Percentiles rank a stretch among this genome's conserved stretches.
Conservation (phyloP, 2,888 invertebrate species). For the Cotesia congregata region DNA sequence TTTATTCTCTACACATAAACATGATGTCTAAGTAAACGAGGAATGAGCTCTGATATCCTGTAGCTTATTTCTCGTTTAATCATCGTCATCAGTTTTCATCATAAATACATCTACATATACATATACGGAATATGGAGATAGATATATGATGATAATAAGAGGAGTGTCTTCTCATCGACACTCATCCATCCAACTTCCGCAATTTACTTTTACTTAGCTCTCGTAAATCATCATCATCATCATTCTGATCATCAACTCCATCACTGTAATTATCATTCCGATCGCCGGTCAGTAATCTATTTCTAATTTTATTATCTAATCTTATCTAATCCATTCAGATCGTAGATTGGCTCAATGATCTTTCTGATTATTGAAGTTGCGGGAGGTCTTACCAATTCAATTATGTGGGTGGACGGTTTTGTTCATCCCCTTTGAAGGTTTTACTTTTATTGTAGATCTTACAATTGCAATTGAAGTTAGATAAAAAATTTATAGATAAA, state of each 20-base stretch:
- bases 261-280: not conserved
- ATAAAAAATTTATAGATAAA: too few species aligned
- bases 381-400: too few species aligned
- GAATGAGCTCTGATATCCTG: conserved; percentile 10
- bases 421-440: too few species aligned
- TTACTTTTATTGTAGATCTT: too few species aligned
- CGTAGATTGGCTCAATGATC: too few species aligned
- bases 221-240: conserved; percentile 10
- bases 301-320: not conserved
- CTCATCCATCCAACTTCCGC: conserved; percentile 13
- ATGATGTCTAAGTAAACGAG: not conserved
- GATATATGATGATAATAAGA: not conserved
- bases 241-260: not conserved
- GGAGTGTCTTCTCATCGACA: conserved; percentile 21
- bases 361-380: too few species aligned
- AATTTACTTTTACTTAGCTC: not conserved
- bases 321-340: too few species aligned
- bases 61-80: conserved; percentile 21
- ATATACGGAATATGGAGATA: not conserved
- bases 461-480: too few species aligned
- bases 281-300: not conserved
- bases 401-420: too few species aligned
- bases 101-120: not conserved
- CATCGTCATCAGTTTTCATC: conserved; percentile 8
- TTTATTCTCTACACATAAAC: not conserved